phyloP scores from a whole-genome alignment of 2,797 vertebrate genomes.

The Sebastes trivittatus region DNA sequence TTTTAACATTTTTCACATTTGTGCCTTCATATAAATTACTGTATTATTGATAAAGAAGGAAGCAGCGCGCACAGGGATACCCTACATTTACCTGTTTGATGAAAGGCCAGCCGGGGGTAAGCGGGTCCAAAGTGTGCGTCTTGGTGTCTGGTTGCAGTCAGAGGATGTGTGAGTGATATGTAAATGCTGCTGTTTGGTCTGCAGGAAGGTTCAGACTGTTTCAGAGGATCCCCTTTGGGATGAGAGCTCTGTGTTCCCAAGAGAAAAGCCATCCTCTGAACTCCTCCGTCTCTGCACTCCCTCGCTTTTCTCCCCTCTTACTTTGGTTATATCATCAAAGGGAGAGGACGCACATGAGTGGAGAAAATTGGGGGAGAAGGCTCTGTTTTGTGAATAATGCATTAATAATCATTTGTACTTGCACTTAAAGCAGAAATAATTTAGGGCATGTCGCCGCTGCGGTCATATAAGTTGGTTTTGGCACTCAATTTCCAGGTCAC shows the following conservation, averaged over 20 bases:
- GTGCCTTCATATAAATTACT: constrained; percentile 20
- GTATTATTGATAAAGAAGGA: constrained; percentile 34
- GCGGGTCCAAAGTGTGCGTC: constrained; percentile 27
- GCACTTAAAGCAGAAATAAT: constrained; percentile 60
- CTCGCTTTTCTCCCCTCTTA: constrained; percentile 60
- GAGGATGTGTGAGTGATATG: constrained; percentile 62
- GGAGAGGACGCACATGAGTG: constrained; percentile 64
- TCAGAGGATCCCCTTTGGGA: constrained; percentile 67
- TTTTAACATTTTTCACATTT: constrained; percentile 36
- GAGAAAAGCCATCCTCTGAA: constrained; percentile 68
- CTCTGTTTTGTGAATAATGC: constrained; percentile 78
- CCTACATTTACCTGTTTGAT: constrained; percentile 38
- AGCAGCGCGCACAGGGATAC: neutral
- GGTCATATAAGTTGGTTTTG: constrained; percentile 52
- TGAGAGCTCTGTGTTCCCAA: constrained; percentile 58
- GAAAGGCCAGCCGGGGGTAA: constrained; percentile 17
- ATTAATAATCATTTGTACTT: constrained; percentile 70
- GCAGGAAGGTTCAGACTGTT: constrained; percentile 58
- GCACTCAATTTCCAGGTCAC: constrained; percentile 51
- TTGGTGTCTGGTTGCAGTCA: constrained; percentile 40
- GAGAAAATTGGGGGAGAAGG: constrained; percentile 60
- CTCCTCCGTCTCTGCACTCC: constrained; percentile 64
- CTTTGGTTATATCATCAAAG: constrained; percentile 79
- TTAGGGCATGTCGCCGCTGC: constrained; percentile 52
- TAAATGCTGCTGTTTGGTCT: constrained; percentile 62